Evolutionary conservation across 2,113 vertebrate species (phyloP), one percentile per base, ranked within the genome.

Genomic region (Ictalurus furcatus): DNA sequence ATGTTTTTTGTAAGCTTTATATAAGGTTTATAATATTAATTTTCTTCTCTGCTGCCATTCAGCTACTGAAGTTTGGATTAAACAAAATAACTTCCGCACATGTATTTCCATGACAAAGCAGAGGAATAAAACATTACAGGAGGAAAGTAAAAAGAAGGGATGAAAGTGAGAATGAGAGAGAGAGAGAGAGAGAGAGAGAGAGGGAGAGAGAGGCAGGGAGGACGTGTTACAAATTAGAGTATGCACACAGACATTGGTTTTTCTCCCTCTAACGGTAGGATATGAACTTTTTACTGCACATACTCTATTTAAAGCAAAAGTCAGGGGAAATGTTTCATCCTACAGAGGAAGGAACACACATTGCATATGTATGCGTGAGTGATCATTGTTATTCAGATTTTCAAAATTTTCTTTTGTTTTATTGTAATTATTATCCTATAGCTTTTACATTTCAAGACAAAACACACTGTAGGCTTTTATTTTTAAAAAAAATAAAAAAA

Each of bases 61-160:
- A 84, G 78, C 30, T 88, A 84, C 78, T 90, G 85, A 91, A 84
- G 84, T 88, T 86, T 40, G 78, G 90, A 89, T 92, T 86, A 87
- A 87, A 88, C 84, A 83, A 91, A 85, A 73, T 48, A 79, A 56
- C 82, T 89, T 80, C 85, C 30, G 79, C 71, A 88, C 86, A 65
- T 90, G 71, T 88, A 89, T 71, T 58, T 85, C 83, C 59, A 80
- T 87, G 73, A 90, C 90, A 88, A 86, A 91, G 84, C 69, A 85
- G 61, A 80, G 48, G 78, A 88, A 91, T 91, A 83, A 91, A 91
- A 88, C 83, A 89, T 92, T 88, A 89, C 37, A 87, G 86, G 37
- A 61, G 61, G 89, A 85, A 90, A 76, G 84, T 67, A 88, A 90
- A 88, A 90, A 78, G 79, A 86, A 79, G 63, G 85, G 83, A 89